phyloP scores from a whole-genome alignment of 2,797 vertebrate species.

The Hypotaenidia okinawae region DNA sequence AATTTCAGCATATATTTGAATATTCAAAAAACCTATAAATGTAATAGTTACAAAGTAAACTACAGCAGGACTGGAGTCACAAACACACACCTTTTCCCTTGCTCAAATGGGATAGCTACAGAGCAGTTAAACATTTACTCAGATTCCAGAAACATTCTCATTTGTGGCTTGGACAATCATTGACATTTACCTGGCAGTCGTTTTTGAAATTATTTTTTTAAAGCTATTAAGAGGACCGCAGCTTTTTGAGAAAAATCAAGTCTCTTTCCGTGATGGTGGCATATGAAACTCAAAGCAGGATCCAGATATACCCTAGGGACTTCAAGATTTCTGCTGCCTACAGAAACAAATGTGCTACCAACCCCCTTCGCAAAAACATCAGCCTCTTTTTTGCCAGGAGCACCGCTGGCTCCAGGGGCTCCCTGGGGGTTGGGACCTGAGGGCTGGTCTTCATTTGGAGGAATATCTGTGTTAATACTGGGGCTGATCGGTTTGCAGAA shows the following conservation, averaged over 20 bases:
- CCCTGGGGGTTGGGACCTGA: rapidly evolving
- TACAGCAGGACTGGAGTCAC: neutral
- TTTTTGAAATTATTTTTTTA: neutral
- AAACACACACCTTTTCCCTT: neutral
- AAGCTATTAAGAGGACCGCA: neutral
- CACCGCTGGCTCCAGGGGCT: rapidly evolving
- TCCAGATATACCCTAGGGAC: neutral
- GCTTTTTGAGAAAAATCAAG: neutral
- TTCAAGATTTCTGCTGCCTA: neutral
- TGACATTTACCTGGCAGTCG: neutral
- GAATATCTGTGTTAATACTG: neutral
- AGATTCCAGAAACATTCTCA: neutral
- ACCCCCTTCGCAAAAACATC: neutral
- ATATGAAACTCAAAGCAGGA: neutral
- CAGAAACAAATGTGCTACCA: rapidly evolving
- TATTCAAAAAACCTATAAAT: neutral
- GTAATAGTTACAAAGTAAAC: neutral
- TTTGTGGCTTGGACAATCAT: neutral
- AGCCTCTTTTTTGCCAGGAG: neutral
- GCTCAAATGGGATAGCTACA: neutral
- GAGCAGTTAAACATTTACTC: constrained; percentile 3
- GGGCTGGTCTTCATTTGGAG: neutral
- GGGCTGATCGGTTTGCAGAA: neutral
- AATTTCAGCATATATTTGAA: neutral
- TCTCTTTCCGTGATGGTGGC: neutral